Conservation (phyloP, 2,888 invertebrate species). For the Steinernema scapterisci region DNA sequence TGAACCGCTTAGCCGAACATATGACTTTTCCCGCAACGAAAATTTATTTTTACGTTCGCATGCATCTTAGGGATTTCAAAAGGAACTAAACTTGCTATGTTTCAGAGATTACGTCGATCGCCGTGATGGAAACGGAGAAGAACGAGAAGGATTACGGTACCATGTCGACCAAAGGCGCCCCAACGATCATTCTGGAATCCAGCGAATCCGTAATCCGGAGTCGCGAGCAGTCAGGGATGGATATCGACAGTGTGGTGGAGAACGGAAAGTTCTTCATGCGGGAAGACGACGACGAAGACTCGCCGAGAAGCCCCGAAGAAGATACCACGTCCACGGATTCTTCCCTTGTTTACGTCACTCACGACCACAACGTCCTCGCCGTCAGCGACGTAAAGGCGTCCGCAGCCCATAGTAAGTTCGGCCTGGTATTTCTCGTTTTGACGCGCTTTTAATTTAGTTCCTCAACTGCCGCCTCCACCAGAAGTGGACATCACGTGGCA, state of each 20-base stretch:
- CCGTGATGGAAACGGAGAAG: constrained; percentile 19
- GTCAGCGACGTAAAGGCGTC: constrained; percentile 16
- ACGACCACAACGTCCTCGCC: constrained; percentile 26
- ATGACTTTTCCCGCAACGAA: no score
- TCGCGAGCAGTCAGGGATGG: neutral
- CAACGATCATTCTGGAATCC: neutral
- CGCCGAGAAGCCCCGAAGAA: neutral
- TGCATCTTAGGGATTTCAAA: no score
- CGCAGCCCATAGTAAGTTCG: constrained; percentile 1
- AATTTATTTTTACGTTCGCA: no score
- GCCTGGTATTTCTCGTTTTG: no score
- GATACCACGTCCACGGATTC: constrained; percentile 20
- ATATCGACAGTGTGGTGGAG: neutral
- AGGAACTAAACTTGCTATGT: no score
- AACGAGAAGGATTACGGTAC: constrained; percentile 3
- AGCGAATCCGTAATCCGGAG: neutral
- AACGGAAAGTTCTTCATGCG: constrained; percentile 38
- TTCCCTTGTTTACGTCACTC: constrained; percentile 21
- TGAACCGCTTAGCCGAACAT: no score
- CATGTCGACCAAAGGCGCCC: neutral
- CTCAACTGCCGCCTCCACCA: constrained; percentile 9
- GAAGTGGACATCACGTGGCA: constrained; percentile 16
- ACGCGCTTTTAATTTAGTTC: neutral
- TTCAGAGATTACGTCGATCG: constrained; percentile 21
- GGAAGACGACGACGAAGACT: constrained; percentile 27